Conservation (phyloP, 2,888 invertebrate species). For the Oeneis ivallda region DNA sequence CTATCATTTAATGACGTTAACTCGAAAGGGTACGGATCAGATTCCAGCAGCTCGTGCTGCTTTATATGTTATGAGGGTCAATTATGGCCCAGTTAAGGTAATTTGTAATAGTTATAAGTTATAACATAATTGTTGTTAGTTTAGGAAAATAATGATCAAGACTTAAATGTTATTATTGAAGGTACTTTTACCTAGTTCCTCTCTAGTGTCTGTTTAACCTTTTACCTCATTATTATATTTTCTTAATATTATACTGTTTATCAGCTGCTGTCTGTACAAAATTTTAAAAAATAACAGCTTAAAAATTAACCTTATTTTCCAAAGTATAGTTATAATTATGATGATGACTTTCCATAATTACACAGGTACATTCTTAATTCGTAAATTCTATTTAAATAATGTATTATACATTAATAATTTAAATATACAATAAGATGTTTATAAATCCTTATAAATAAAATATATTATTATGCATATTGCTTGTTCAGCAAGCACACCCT, state of each 20-base stretch:
- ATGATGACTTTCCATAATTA: conserved; percentile 5
- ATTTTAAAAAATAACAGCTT: not conserved
- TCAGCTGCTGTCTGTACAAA: not conserved
- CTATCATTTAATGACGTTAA: no score
- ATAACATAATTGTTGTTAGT: no score
- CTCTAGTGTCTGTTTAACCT: not conserved
- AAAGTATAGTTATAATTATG: not conserved
- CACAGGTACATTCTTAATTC: conserved; percentile 9
- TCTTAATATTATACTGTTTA: no score
- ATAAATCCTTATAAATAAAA: conserved; percentile 1
- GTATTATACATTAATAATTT: conserved; percentile 15
- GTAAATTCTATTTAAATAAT: not conserved
- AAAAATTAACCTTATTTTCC: not conserved
- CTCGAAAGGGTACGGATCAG: no score
- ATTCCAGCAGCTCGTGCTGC: no score
- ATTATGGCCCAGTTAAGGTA: no score
- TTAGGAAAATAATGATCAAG: no score
- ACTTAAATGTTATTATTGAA: no score
- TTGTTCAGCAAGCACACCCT: conserved; percentile 31
- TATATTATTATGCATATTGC: conserved; percentile 27
- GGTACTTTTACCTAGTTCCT: no score
- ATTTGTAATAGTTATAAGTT: no score
- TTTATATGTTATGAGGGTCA: no score
- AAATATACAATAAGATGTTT: conserved; percentile 9
- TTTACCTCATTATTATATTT: no score